Base-by-base conservation (phyloP, 2,888 invertebrate species). In the Lydus trimaculatus region DNA sequence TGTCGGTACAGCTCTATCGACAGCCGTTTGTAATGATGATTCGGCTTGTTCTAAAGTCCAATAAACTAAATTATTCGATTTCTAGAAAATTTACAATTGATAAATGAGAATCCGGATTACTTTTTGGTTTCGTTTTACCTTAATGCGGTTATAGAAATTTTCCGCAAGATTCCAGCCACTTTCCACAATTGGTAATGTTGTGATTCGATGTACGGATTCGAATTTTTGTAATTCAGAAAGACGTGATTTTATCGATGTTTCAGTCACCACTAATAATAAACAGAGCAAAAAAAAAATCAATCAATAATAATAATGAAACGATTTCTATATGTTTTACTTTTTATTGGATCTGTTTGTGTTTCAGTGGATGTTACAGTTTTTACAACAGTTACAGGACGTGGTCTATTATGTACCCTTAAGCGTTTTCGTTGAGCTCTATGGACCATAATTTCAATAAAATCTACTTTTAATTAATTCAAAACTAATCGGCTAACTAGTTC, bases 171-270 rank as follows among this genome's bases (percentile, higher is more conserved):
- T 90, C 78, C 93, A 90, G 58, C 95, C 90, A 43, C 91, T 90
- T 81, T 92, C 94, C n/a, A 96, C 91, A 66, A 96, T 90, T 0
- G 96, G 96, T 61, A 96, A 89, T 74, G 90, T 91, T 13, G 91
- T 89, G 58, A 96, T 91, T 73, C 94, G 88, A 60, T 91, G 89
- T 15, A 96, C 89, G 66, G 93, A 91, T 84, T 94, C 91, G 84
- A 94, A 84, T 74, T 88, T 89, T 64, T 80, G 74, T 20, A 81
- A 63, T 2, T 61, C 71, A 25, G 77, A 76, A 0, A 69, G 63
- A 70, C 79, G 79, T 78, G 52, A 52, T 25, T 52, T 52, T 4
- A 15, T 23, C 23, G 20, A 64, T 23, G 61, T 63, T 0, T 31
- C 31, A 20, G 66, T n/a, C 62, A 61, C 58, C 67, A 71, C 65